Percentiles rank a stretch among this genome's conserved stretches.
Conservation (phyloP, 2,113 vertebrate genomes). For the Rhinichthys klamathensis region DNA sequence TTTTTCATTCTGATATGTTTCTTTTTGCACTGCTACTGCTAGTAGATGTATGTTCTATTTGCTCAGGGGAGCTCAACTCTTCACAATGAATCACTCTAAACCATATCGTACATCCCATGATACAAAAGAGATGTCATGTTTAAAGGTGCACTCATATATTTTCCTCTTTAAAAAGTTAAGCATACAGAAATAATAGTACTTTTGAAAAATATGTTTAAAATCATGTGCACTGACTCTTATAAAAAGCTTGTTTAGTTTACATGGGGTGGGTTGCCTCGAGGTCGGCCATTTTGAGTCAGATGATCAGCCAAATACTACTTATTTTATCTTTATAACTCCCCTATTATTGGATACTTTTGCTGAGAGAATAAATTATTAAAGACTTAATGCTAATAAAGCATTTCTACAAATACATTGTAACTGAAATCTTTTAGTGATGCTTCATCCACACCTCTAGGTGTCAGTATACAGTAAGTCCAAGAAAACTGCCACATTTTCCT, state of each 20-base stretch:
- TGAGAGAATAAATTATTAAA: not conserved
- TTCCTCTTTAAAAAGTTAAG: not conserved
- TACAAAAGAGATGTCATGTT: not conserved
- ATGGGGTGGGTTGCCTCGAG: not conserved
- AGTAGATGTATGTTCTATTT: slow-evolving; percentile 72
- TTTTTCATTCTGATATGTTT: slow-evolving; percentile 61
- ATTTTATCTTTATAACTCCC: not conserved
- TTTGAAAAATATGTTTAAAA: not conserved
- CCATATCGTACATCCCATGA: not conserved
- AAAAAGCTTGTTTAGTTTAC: not conserved
- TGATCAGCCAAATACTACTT: not conserved
- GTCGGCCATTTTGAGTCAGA: not conserved
- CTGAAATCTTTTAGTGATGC: not conserved
- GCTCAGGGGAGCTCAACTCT: slow-evolving; percentile 78
- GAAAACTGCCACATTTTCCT: not conserved
- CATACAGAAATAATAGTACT: not conserved
- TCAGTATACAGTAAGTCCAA: not conserved
- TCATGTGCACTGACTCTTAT: not conserved
- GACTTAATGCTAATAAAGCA: not conserved
- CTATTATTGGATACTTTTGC: not conserved
- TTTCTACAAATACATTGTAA: not conserved
- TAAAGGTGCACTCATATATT: not conserved
- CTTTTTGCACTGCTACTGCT: slow-evolving; percentile 67
- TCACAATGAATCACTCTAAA: slow-evolving; percentile 31
- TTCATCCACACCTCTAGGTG: not conserved